Base-by-base conservation (phyloP, 2,113 vertebrate species). In the Brachypteracias leptosomus region DNA sequence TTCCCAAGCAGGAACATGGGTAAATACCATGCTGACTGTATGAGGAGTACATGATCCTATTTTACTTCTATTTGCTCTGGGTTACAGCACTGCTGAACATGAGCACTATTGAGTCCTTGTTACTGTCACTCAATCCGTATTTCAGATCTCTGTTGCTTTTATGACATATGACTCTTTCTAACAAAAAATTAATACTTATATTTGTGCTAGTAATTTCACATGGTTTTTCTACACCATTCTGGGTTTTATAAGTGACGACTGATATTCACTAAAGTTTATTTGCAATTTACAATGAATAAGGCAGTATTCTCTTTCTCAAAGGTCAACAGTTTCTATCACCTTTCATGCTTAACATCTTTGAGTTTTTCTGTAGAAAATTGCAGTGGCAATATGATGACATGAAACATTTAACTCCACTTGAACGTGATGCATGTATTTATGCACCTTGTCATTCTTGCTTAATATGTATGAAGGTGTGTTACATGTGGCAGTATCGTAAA, bases 1-100 rank as follows among this genome's bases (percentile, higher is more conserved):
- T 81, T 94, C 71, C 57, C 16, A 40, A 54, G n/a, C 36, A 54
- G 51, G 18, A 74, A 47, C 6, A 9, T 24, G 12, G 9, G 3
- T 75, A 66, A 58, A 63, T 82, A 51, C 33, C n/a, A 46, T 0
- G 0, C 4, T 25, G 40, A 19, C 20, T 47, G 1, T 42, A 29
- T 29, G 40, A 52, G 3, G 11, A 51, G 20, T 62, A 88, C 16
- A 25, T 81, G 36, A 88, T 18, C 5, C 19, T 55, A 1, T 54
- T 77, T 85, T 52, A 19, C 24, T 22, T 58, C 4, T 33, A 11
- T 49, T 82, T 88, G 10, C 21, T 62, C 61, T 65, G 20, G 17
- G 6, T 61, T 88, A 11, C 8, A 81, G 36, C 0, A 0, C 33
- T 55, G 46, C n/a, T 47, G 51, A 90, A 73, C n/a, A 33, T 4